A percentile compares a stretch with the other conserved stretches of the same genome.
These are phyloP conservation scores for Alces alces DNA, from an alignment of 2,113 vertebrate genomes.

Conservation along the genomic window DNA sequence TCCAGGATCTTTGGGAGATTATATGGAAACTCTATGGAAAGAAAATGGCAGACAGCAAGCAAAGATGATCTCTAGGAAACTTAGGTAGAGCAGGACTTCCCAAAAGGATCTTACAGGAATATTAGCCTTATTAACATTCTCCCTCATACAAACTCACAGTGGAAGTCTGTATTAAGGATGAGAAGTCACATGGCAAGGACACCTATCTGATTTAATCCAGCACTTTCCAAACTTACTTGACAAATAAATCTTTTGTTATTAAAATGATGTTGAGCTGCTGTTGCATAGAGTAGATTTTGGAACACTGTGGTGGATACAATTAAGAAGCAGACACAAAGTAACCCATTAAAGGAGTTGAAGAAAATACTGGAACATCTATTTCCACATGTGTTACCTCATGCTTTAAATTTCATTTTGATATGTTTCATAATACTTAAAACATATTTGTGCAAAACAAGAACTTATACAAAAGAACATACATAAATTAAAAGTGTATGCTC, in stretches of 20 bases:
- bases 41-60: not conserved
- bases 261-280: not conserved
- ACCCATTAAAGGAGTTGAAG: not conserved
- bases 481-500: not conserved
- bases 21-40: not conserved
- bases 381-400: not conserved
- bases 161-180: not conserved
- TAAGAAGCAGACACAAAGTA: not conserved
- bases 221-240: not conserved
- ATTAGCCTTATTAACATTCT: not conserved
- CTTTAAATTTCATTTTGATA: not conserved
- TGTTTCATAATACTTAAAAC: not conserved
- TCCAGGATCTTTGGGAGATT: not conserved
- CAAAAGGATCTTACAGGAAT: not conserved
- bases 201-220: not conserved
- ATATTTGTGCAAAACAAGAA: not conserved
- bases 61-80: not conserved
- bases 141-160: not conserved
- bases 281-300: not conserved
- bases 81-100: not conserved
- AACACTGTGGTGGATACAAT: not conserved
- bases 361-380: not conserved
- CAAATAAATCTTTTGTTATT: not conserved
- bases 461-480: not conserved
- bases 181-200: not conserved